A percentile compares a stretch with the other conserved stretches of the same genome.
phyloP scores from a whole-genome alignment of 2,888 invertebrate genomes.

The Lamellibrachia columna region DNA sequence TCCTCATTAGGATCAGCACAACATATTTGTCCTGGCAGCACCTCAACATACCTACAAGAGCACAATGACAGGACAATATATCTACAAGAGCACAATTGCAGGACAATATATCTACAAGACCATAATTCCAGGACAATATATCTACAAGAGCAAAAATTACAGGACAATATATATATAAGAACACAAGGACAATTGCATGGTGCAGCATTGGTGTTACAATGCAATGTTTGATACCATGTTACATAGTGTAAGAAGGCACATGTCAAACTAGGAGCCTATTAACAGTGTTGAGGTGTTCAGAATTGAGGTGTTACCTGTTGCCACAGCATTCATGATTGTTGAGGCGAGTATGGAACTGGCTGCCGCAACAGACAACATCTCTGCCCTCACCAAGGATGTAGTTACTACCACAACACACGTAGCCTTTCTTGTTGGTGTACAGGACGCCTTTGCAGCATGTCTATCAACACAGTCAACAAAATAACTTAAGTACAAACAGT shows the following conservation, averaged over 20 bases:
- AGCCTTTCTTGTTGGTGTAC: constrained; percentile 48
- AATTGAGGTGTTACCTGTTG: constrained; percentile 46
- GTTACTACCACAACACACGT: constrained; percentile 58
- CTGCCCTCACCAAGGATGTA: constrained; percentile 52
- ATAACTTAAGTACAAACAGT: background rate
- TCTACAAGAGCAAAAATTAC: too few species aligned
- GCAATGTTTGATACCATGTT: too few species aligned
- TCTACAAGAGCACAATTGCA: background rate
- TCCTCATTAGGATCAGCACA: constrained; percentile 58
- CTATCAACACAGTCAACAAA: constrained; percentile 39
- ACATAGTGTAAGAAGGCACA: too few species aligned
- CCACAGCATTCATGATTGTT: constrained; percentile 59
- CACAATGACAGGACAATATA: background rate
- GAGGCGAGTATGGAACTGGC: constrained; percentile 50
- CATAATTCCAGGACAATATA: background rate
- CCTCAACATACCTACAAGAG: constrained; percentile 51
- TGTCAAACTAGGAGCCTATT: background rate
- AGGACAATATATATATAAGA: too few species aligned
- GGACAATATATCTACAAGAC: background rate
- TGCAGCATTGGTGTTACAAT: too few species aligned
- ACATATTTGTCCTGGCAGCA: constrained; percentile 55
- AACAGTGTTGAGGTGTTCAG: too few species aligned
- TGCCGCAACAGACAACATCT: constrained; percentile 55
- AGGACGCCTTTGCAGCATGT: constrained; percentile 61
- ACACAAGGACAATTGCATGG: too few species aligned